Evolutionary conservation across 1,140 invertebrate genomes (phyloP).

Genomic region (Gyrodactylus bullatarudis): DNA sequence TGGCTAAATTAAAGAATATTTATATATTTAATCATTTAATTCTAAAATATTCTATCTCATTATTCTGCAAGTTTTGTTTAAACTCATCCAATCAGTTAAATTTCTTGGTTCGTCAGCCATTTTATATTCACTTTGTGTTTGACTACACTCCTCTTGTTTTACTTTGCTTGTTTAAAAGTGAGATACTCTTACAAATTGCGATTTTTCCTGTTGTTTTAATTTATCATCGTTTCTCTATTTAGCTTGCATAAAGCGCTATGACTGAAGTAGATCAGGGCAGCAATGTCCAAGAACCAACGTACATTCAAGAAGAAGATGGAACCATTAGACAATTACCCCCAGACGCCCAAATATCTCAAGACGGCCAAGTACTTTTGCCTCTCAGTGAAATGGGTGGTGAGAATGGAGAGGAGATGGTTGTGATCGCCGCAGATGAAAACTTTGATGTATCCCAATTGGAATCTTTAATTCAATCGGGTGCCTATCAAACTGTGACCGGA

Average conservation of each 20-base stretch:
- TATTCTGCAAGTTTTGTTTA: background rate
- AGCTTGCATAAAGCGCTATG: too few relatives aligned
- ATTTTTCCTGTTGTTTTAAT: too few relatives aligned
- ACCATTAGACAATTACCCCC: background rate
- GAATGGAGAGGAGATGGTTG: conserved; percentile 3
- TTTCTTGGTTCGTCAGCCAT: background rate
- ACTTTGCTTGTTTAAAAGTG: background rate
- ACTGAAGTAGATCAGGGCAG: background rate
- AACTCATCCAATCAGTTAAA: background rate
- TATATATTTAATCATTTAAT: too few relatives aligned
- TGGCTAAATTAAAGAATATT: too few relatives aligned
- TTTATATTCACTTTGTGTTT: background rate
- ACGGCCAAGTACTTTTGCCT: background rate
- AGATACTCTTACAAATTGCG: background rate
- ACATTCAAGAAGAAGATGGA: background rate
- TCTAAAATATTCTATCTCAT: too few relatives aligned
- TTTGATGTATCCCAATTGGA: background rate
- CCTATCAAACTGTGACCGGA: background rate
- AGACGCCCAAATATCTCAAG: background rate
- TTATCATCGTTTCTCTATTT: too few relatives aligned
- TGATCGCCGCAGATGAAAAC: background rate
- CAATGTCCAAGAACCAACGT: background rate
- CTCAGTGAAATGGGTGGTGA: background rate
- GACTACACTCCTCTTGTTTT: background rate
- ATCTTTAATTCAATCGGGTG: background rate